Evolutionary conservation across 1,140 invertebrate genomes (phyloP), one percentile per base, ranked within the genome.

Genomic region (Temnothorax nylanderi): DNA sequence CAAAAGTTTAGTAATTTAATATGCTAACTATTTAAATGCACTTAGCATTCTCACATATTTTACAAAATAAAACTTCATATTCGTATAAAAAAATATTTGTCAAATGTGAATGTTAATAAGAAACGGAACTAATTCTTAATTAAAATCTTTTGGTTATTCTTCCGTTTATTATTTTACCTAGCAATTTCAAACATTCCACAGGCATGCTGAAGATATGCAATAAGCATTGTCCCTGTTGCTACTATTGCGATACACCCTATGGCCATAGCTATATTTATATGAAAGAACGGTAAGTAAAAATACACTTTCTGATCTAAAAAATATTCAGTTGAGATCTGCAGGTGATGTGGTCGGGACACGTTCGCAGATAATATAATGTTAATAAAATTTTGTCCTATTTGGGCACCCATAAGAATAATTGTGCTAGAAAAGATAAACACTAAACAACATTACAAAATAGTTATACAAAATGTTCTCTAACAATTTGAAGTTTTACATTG

Each of bases 141-240:
- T 37, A 4, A 4, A 37, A 37, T 37, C 6, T 37, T 37, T 37
- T 37, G 1, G 3, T 37, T 37, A 26, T 26, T 26, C 26, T 26
- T 26, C 26, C 26, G 26, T 26, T 26, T 26, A n/a, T n/a, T 34
- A 65, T 37, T 65, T 44, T 67, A 67, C 64, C 64, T 67, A 67
- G 64, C 64, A 67, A 67, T 67, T 67, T 11, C 44, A 44, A 67
- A 67, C 64, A 67, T 37, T 44, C 64, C 64, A 18, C 64, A 67
- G 6, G 64, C 64, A 21, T 67, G 3, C 11, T 67, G 18, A n/a
- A 21, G 3, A 67, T 44, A 67, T 4, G n/a, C 37, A 21, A 44
- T 41, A 16, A 67, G 37, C 37, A 41, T 44, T 21, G 64, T 2
- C 5, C 34, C 64, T 41, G 64, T 67, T 11, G 64, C 37, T 67